These are phyloP conservation scores for Bufotes viridis DNA, from an alignment of 2,797 vertebrate species.

Conservation along the genomic window DNA sequence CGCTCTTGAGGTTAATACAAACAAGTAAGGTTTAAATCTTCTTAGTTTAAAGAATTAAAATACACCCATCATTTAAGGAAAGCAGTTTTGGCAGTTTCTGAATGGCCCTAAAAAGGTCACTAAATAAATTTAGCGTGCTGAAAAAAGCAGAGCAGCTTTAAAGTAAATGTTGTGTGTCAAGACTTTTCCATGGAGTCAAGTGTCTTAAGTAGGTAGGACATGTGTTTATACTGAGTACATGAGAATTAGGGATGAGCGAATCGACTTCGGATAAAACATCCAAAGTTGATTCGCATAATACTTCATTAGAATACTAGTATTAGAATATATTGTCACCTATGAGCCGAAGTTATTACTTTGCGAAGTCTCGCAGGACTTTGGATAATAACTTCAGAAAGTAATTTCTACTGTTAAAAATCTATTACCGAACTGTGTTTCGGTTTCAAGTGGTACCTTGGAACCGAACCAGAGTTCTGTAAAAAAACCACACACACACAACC, in stretches of 20 bases:
- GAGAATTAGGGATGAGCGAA: neutral
- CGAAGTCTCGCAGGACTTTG: too few species aligned
- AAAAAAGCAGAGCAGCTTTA: slow-evolving; percentile 21
- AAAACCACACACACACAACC: too few species aligned
- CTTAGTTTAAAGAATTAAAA: slow-evolving; percentile 51
- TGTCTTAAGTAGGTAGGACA: slow-evolving; percentile 28
- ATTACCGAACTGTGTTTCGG: too few species aligned
- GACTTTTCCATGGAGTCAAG: slow-evolving; percentile 53
- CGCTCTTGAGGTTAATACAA: slow-evolving; percentile 55
- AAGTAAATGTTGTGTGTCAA: slow-evolving; percentile 56
- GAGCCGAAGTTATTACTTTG: too few species aligned
- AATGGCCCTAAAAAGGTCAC: slow-evolving; percentile 29
- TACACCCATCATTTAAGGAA: slow-evolving; percentile 53
- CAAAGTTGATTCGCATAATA: too few species aligned
- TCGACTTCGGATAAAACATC: too few species aligned
- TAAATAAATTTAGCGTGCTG: slow-evolving; percentile 50
- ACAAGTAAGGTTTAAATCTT: slow-evolving; percentile 43
- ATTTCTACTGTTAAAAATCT: too few species aligned
- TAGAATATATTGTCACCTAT: too few species aligned
- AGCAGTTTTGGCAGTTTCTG: slow-evolving; percentile 53
- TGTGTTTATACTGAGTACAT: neutral
- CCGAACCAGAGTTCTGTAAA: too few species aligned
- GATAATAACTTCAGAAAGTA: too few species aligned
- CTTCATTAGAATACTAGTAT: too few species aligned
- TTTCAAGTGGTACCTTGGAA: too few species aligned